Percentiles rank a stretch among this genome's conserved stretches.
Evolutionary conservation across 2,113 vertebrate species (phyloP).

Genomic region (Oxygymnocypris stewartii): DNA sequence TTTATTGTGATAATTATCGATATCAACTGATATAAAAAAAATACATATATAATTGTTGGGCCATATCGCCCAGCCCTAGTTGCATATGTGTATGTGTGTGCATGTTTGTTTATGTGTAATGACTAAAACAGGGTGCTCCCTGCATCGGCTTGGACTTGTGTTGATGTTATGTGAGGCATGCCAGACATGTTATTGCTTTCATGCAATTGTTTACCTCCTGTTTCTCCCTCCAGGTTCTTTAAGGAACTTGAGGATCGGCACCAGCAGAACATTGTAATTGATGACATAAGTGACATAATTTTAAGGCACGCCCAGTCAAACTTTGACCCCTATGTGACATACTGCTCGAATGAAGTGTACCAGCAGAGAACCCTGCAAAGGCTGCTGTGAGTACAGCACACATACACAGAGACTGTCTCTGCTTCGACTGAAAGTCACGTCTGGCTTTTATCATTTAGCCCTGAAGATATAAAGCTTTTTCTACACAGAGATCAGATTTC

Average conservation of each 20-base stretch:
- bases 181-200: not conserved
- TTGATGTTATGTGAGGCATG: not conserved
- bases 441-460: constrained; percentile 4
- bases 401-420: not conserved
- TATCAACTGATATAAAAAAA: too few species aligned
- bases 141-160: not conserved
- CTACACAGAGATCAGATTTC: not conserved
- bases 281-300: constrained; percentile 92
- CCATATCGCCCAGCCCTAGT: too few species aligned
- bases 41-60: too few species aligned
- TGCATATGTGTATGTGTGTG: not conserved
- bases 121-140: constrained; percentile 13
- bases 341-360: constrained; percentile 97
- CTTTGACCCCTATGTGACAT: constrained; percentile 93
- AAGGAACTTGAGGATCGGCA: constrained; percentile 89
- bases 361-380: constrained; percentile 94
- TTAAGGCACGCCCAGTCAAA: constrained; percentile 82
- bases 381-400: constrained; percentile 80
- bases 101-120: not conserved
- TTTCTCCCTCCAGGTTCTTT: constrained; percentile 81
- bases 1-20: too few species aligned
- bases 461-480: not conserved
- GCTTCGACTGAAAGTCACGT: not conserved
- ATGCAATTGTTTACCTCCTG: not conserved
- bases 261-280: constrained; percentile 85